Evolutionary conservation across 2,888 invertebrate species (phyloP).

Genomic region (Ellobium chinense): DNA sequence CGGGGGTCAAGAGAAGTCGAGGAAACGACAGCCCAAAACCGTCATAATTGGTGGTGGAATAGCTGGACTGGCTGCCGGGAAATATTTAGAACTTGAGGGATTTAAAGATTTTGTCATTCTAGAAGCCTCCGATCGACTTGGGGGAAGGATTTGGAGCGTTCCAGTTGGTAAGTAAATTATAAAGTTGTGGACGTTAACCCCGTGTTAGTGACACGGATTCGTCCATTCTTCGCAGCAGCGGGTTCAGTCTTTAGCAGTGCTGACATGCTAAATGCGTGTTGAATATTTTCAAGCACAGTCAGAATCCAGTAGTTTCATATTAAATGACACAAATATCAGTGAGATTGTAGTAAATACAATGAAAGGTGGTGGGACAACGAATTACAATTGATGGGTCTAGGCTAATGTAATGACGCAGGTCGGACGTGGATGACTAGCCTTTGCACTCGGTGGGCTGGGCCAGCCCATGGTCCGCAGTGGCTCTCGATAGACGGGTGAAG

Average conservation of each 20-base stretch:
- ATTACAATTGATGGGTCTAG: too few species aligned
- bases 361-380: too few species aligned
- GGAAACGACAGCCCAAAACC: conserved; percentile 63
- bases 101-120: conserved; percentile 74
- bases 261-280: too few species aligned
- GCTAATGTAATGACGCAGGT: too few species aligned
- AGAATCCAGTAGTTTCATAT: too few species aligned
- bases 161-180: conserved; percentile 66
- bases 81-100: conserved; percentile 68
- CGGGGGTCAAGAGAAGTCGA: conserved; percentile 50
- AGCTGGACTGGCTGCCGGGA: conserved; percentile 74
- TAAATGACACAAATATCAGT: too few species aligned
- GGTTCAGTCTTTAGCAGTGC: too few species aligned
- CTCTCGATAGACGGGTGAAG: conserved; percentile 53
- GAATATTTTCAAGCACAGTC: too few species aligned
- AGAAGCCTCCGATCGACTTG: conserved; percentile 75
- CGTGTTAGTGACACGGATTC: not conserved
- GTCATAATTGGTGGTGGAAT: conserved; percentile 77
- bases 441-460: too few species aligned
- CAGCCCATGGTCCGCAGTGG: not conserved
- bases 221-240: not conserved
- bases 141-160: conserved; percentile 77
- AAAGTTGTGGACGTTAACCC: not conserved
- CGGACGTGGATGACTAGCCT: too few species aligned
- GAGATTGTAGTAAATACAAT: too few species aligned